phyloP scores from a whole-genome alignment of 2,113 vertebrate species.

The Diglossa brunneiventris region DNA sequence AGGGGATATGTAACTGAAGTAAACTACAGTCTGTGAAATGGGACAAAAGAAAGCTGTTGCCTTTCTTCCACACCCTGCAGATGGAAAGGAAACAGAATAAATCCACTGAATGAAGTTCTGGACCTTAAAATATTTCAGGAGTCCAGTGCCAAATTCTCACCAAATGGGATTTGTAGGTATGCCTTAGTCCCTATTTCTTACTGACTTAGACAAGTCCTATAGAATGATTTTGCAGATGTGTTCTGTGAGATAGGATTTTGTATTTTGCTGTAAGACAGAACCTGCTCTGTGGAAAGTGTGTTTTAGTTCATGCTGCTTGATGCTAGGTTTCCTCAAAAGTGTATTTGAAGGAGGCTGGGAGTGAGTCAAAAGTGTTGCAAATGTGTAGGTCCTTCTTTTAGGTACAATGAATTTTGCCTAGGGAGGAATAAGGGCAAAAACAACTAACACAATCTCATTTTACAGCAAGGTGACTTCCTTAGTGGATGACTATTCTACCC shows the following conservation, averaged over 20 bases:
- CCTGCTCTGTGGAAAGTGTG: background rate
- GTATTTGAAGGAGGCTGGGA: background rate
- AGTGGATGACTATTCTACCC: background rate
- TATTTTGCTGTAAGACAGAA: background rate
- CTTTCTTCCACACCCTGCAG: background rate
- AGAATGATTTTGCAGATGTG: background rate
- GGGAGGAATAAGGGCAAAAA: background rate
- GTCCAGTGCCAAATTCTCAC: background rate
- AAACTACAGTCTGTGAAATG: background rate
- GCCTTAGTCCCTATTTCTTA: background rate
- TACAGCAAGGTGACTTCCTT: background rate
- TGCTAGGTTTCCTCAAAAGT: background rate
- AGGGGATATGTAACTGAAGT: background rate
- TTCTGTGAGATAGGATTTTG: background rate
- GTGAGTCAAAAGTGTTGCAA: background rate
- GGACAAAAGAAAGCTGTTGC: background rate
- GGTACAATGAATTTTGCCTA: background rate
- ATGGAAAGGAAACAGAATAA: background rate
- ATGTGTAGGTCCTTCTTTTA: background rate
- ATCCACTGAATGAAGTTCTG: background rate
- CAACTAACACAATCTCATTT: background rate
- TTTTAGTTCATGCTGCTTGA: background rate
- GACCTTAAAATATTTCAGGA: background rate
- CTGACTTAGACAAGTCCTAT: background rate
- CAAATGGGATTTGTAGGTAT: background rate